A percentile compares a stretch with the other conserved stretches of the same genome.
phyloP scores from a whole-genome alignment of 2,888 invertebrate species.

The Limnephilus auricula region DNA sequence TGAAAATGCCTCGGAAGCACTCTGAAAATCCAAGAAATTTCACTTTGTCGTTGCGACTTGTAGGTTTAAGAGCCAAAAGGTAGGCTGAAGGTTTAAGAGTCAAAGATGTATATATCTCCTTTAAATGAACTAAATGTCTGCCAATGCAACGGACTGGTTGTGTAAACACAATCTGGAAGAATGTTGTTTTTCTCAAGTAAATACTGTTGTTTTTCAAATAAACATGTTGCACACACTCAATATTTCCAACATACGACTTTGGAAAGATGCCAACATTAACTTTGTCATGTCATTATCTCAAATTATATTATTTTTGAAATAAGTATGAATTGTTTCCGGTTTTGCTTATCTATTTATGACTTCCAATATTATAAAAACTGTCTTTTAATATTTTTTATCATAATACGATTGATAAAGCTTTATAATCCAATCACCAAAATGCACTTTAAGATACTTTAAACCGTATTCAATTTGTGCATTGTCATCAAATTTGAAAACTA shows the following conservation, averaged over 20 bases:
- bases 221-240: neutral
- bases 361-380: neutral
- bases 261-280: conserved; percentile 17
- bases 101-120: neutral
- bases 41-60: too few relatives aligned
- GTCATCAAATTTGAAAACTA: neutral
- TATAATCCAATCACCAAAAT: neutral
- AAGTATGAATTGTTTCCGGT: neutral
- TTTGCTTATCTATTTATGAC: neutral
- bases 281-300: conserved; percentile 8
- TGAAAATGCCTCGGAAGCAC: too few relatives aligned
- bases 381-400: neutral
- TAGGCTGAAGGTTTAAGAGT: neutral
- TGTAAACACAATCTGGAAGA: neutral
- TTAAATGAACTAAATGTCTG: neutral
- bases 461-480: neutral
- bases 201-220: neutral
- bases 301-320: conserved; percentile 2
- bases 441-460: neutral
- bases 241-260: neutral
- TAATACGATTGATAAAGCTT: neutral
- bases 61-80: too few relatives aligned
- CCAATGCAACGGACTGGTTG: neutral
- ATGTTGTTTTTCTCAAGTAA: neutral
- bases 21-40: too few relatives aligned